Percentiles rank a stretch among this genome's conserved stretches.
Conservation (phyloP, 2,888 invertebrate species). For the Acanthacorydalis orientalis region DNA sequence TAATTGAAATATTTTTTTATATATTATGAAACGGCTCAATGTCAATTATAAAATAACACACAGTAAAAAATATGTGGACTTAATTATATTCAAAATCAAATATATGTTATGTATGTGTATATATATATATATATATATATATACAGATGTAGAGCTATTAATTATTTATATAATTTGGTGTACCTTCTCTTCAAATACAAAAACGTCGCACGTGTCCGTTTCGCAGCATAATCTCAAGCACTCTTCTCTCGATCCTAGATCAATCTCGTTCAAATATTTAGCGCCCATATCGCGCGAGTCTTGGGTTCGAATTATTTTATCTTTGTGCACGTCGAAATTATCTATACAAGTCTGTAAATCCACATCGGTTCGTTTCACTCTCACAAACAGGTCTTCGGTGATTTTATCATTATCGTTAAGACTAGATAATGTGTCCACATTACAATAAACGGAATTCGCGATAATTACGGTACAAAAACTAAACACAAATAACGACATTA, state of each 20-base stretch:
- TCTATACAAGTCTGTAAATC: constrained; percentile 51
- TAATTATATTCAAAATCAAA: too few relatives aligned
- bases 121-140: too few relatives aligned
- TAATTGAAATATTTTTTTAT: too few relatives aligned
- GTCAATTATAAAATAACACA: too few relatives aligned
- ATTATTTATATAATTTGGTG: constrained; percentile 10
- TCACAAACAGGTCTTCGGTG: not conserved
- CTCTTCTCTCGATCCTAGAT: constrained; percentile 62
- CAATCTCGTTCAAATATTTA: constrained; percentile 71
- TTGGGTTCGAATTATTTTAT: constrained; percentile 80
- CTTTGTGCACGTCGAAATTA: constrained; percentile 70
- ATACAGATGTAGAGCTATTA: not conserved
- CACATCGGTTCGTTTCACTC: constrained; percentile 28
- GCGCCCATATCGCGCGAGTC: constrained; percentile 82
- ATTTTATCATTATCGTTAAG: not conserved
- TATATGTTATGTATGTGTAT: too few relatives aligned
- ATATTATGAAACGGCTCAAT: too few relatives aligned
- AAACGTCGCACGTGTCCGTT: constrained; percentile 75
- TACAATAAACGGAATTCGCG: not conserved
- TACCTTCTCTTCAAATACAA: constrained; percentile 85
- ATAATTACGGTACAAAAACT: too few relatives aligned
- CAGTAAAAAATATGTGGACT: too few relatives aligned
- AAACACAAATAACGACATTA: too few relatives aligned
- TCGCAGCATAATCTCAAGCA: constrained; percentile 78
- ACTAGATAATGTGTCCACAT: not conserved